Evolutionary conservation across 2,888 invertebrate genomes (phyloP).

Genomic region (Mythimna impura): DNA sequence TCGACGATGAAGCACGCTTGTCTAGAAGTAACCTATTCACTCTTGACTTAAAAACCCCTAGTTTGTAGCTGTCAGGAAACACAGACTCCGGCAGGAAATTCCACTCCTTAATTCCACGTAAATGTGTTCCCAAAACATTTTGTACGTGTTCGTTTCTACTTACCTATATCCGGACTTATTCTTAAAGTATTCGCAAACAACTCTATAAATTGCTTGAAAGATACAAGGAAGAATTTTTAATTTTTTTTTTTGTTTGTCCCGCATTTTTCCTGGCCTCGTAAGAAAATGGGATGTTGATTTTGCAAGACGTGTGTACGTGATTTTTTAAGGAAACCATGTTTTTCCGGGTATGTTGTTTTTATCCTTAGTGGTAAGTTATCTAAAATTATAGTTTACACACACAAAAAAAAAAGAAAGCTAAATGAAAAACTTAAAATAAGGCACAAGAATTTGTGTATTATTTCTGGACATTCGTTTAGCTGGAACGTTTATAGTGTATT

Average conservation of each 20-base stretch:
- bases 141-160: too few relatives aligned
- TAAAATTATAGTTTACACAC: neutral
- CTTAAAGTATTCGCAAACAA: neutral
- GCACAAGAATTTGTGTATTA: too few relatives aligned
- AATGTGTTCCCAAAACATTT: too few relatives aligned
- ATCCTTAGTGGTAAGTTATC: neutral
- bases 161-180: neutral
- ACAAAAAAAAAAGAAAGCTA: neutral
- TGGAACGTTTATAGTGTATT: neutral
- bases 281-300: conserved; percentile 51
- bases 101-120: too few relatives aligned
- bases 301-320: conserved; percentile 51
- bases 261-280: conserved; percentile 37
- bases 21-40: neutral
- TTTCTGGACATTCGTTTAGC: neutral
- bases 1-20: too few relatives aligned
- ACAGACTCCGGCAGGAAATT: neutral
- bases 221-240: neutral
- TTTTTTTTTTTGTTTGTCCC: neutral
- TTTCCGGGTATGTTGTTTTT: conserved; percentile 29
- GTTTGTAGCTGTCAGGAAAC: neutral
- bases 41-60: too few relatives aligned
- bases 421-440: too few relatives aligned
- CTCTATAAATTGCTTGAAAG: neutral
- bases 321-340: conserved; percentile 47